phyloP scores from a whole-genome alignment of 2,888 invertebrate species.

The Epirrhoe alternata region DNA sequence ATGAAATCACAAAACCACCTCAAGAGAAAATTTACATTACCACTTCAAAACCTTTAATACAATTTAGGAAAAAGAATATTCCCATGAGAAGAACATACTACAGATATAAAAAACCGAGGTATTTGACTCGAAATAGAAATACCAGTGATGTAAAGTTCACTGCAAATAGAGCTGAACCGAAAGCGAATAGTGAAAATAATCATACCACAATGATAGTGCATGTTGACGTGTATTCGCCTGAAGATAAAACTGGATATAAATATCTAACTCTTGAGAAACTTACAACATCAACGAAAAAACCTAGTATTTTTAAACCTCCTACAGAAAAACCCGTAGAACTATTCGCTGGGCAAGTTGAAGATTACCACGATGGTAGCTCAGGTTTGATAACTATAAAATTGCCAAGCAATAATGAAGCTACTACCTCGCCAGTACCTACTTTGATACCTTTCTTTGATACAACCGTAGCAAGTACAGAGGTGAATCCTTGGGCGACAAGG shows the following conservation, averaged over 20 bases:
- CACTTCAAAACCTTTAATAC: constrained; percentile 65
- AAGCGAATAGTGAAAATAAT: constrained; percentile 40
- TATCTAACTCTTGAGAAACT: constrained; percentile 9
- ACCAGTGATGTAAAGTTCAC: constrained; percentile 29
- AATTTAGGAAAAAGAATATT: constrained; percentile 69
- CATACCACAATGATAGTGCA: constrained; percentile 87
- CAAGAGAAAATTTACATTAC: constrained; percentile 70
- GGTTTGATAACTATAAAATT: constrained; percentile 64
- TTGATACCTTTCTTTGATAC: constrained; percentile 48
- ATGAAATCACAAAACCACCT: constrained; percentile 44
- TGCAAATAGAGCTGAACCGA: constrained; percentile 24
- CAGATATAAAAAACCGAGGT: constrained; percentile 51
- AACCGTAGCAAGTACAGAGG: constrained; percentile 49
- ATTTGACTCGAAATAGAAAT: constrained; percentile 38
- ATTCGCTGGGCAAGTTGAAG: constrained; percentile 68
- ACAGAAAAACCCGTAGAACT: constrained; percentile 57
- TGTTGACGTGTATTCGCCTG: constrained; percentile 85
- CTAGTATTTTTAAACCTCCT: constrained; percentile 47
- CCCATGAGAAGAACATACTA: constrained; percentile 55
- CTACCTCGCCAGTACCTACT: constrained; percentile 2
- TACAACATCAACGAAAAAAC: constrained; percentile 44
- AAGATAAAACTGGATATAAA: constrained; percentile 44
- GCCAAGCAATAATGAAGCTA: constrained; percentile 37
- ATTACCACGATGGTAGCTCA: constrained; percentile 74
- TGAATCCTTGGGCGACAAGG: constrained; percentile 54